phyloP scores from a whole-genome alignment of 2,797 vertebrate genomes.

The Oreonectes daqikongensis region DNA sequence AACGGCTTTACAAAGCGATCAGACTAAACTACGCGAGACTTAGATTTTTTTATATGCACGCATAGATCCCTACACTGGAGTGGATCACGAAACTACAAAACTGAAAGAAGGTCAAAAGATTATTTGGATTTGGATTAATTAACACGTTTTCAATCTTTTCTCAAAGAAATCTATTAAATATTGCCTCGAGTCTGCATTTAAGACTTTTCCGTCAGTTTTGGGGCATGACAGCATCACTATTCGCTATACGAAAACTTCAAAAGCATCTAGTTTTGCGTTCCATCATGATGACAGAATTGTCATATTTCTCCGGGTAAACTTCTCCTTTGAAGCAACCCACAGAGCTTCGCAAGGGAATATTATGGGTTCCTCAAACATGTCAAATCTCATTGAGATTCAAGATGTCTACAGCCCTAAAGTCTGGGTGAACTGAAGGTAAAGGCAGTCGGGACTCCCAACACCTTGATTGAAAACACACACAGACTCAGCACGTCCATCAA shows the following conservation, averaged over 20 bases:
- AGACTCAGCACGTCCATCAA: constrained; percentile 15
- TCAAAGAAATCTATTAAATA: background rate
- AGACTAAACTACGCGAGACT: no score
- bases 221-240: background rate
- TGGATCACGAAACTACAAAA: no score
- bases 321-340: background rate
- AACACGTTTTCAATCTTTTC: no score
- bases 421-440: constrained; percentile 54
- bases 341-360: constrained; percentile 18
- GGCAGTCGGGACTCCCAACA: constrained; percentile 30
- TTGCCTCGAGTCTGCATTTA: background rate
- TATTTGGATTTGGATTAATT: no score
- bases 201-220: background rate
- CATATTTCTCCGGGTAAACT: background rate
- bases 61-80: no score
- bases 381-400: constrained; percentile 24
- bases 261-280: background rate
- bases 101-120: no score
- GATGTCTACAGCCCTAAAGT: constrained; percentile 10
- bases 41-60: no score
- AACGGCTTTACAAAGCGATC: no score
- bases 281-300: background rate
- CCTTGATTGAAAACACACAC: constrained; percentile 57
- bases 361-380: constrained; percentile 29
- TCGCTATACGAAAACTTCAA: background rate